phyloP scores from a whole-genome alignment of 1,140 invertebrate species.

The Patella vulgata region DNA sequence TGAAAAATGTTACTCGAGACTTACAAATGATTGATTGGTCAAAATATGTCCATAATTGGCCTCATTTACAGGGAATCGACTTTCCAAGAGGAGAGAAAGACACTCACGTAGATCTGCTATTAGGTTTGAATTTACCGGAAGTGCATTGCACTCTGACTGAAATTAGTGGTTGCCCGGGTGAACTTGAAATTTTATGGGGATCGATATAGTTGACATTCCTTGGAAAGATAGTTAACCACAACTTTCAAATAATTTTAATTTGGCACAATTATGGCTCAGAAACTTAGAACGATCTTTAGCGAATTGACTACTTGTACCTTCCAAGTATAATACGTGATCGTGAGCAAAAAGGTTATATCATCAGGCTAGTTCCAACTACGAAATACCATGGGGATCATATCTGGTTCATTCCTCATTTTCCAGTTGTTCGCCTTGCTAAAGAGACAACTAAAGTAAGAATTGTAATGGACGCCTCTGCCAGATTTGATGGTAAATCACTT shows the following conservation, averaged over 20 bases:
- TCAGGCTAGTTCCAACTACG: slow-evolving; percentile 3
- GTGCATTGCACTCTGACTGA: too few species aligned
- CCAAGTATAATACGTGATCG: slow-evolving; percentile 22
- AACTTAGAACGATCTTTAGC: slow-evolving; percentile 19
- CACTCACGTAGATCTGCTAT: too few species aligned
- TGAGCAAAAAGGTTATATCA: slow-evolving; percentile 33
- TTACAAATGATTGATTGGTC: too few species aligned
- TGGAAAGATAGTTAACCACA: slow-evolving; percentile 23
- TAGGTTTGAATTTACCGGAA: too few species aligned
- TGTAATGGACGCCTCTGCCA: slow-evolving; percentile 36
- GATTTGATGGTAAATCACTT: slow-evolving; percentile 13
- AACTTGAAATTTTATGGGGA: background rate
- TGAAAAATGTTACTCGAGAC: too few species aligned
- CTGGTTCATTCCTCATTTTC: slow-evolving; percentile 38
- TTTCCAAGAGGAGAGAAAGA: too few species aligned
- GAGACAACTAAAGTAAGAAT: slow-evolving; percentile 31
- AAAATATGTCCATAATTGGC: too few species aligned
- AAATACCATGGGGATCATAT: background rate
- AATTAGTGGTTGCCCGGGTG: too few species aligned
- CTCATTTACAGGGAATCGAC: too few species aligned
- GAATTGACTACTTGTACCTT: slow-evolving; percentile 11
- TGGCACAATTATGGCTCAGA: slow-evolving; percentile 16
- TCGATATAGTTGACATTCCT: slow-evolving; percentile 24
- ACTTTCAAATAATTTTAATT: slow-evolving; percentile 26
- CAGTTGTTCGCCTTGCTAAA: slow-evolving; percentile 16